Evolutionary conservation across 2,113 vertebrate genomes (phyloP).

Genomic region (Urocolius indicus): DNA sequence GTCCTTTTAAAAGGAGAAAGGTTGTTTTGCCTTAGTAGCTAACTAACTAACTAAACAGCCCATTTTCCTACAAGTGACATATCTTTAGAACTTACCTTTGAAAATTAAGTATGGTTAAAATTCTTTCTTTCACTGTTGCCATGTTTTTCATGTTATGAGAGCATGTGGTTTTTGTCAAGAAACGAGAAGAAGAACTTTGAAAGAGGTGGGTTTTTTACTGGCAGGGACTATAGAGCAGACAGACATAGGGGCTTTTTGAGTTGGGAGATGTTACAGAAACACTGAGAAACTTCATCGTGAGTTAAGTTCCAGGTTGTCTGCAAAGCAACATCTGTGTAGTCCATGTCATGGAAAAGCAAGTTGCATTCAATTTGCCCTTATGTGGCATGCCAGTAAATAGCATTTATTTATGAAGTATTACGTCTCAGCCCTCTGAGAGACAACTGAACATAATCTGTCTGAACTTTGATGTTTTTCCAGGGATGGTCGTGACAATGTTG

Average conservation of each 20-base stretch:
- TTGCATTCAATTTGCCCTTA: neutral
- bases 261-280: neutral
- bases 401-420: conserved; percentile 8
- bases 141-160: neutral
- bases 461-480: neutral
- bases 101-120: too few relatives aligned
- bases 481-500: neutral
- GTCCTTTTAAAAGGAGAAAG: neutral
- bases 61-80: neutral
- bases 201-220: neutral
- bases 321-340: conserved; percentile 29
- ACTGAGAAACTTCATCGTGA: neutral
- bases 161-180: conserved; percentile 11
- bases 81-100: too few relatives aligned
- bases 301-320: neutral
- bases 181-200: neutral
- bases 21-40: conserved; percentile 5
- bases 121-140: neutral
- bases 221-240: neutral
- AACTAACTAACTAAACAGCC: neutral
- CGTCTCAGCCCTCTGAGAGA: neutral
- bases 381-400: conserved; percentile 8
- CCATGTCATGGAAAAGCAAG: conserved; percentile 26
- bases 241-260: neutral
- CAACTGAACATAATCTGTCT: neutral